A percentile compares a stretch with the other conserved stretches of the same genome.
Evolutionary conservation across 2,797 vertebrate species (phyloP).

Genomic region (Sparus aurata): DNA sequence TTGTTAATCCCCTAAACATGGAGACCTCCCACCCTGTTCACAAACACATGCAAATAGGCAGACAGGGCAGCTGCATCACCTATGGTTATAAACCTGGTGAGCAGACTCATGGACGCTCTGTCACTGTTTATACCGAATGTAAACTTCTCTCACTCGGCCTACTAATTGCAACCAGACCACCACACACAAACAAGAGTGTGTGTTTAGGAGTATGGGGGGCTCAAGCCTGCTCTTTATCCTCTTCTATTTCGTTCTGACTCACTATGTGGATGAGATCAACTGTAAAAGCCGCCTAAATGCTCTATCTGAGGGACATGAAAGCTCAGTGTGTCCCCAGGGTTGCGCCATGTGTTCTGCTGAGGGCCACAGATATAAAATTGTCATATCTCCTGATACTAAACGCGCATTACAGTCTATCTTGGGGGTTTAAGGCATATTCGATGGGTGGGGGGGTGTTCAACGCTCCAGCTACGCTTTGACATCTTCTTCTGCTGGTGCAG

Average conservation of each 20-base stretch:
- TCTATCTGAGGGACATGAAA: constrained; percentile 34
- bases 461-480: constrained; percentile 37
- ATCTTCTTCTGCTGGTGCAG: constrained; percentile 3
- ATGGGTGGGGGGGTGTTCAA: neutral
- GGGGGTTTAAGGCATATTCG: neutral
- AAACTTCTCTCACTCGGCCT: constrained; percentile 70
- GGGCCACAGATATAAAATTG: constrained; percentile 16
- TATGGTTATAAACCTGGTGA: constrained; percentile 67
- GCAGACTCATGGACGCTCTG: constrained; percentile 51
- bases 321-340: neutral
- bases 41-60: constrained; percentile 27
- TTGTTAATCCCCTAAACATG: neutral
- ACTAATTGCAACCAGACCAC: constrained; percentile 75
- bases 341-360: constrained; percentile 25
- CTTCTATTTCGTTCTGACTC: constrained; percentile 41
- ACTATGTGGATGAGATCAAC: constrained; percentile 56
- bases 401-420: constrained; percentile 7
- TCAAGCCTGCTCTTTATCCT: constrained; percentile 57
- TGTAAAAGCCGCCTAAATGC: constrained; percentile 27
- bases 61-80: constrained; percentile 26
- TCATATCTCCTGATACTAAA: constrained; percentile 19
- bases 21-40: constrained; percentile 65
- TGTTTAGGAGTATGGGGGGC: constrained; percentile 22
- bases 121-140: constrained; percentile 72
- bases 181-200: constrained; percentile 16